Percentiles rank a stretch among this genome's conserved stretches.
phyloP scores from a whole-genome alignment of 2,113 vertebrate species.

The Protomyctophum bolini region DNA sequence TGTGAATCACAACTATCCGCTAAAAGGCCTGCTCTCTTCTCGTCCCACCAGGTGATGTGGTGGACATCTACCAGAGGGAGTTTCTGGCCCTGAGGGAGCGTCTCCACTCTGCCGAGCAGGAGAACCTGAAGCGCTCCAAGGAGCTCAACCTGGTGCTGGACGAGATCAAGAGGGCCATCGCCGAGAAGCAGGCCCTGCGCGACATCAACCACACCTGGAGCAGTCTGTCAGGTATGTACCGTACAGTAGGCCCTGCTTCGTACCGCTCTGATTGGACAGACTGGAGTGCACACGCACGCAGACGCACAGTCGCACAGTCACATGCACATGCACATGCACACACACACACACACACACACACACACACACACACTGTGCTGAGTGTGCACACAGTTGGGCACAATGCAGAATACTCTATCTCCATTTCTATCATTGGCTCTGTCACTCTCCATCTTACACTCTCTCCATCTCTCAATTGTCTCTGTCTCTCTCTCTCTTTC shows the following conservation, averaged over 20 bases:
- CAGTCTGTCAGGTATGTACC: conserved; percentile 70
- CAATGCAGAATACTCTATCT: no score
- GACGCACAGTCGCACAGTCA: no score
- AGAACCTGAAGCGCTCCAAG: conserved; percentile 96
- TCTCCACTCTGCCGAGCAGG: conserved; percentile 91
- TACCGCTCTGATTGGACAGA: no score
- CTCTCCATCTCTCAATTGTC: no score
- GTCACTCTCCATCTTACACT: background rate
- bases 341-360: background rate
- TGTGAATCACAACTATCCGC: background rate
- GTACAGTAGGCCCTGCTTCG: no score
- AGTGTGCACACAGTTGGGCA: no score
- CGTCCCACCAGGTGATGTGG: conserved; percentile 83
- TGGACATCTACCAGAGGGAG: conserved; percentile 95
- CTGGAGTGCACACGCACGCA: no score
- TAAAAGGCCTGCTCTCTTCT: background rate
- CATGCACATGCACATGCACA: no score
- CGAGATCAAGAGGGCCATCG: conserved; percentile 94
- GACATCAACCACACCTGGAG: conserved; percentile 76
- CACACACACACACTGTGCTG: background rate
- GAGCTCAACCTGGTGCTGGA: conserved; percentile 97
- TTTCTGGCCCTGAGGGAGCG: conserved; percentile 93
- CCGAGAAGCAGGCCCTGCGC: conserved; percentile 85
- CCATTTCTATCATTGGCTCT: background rate
- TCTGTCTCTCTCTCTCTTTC: no score